phyloP scores from a whole-genome alignment of 2,888 invertebrate genomes.

The Trissolcus brochymenae region DNA sequence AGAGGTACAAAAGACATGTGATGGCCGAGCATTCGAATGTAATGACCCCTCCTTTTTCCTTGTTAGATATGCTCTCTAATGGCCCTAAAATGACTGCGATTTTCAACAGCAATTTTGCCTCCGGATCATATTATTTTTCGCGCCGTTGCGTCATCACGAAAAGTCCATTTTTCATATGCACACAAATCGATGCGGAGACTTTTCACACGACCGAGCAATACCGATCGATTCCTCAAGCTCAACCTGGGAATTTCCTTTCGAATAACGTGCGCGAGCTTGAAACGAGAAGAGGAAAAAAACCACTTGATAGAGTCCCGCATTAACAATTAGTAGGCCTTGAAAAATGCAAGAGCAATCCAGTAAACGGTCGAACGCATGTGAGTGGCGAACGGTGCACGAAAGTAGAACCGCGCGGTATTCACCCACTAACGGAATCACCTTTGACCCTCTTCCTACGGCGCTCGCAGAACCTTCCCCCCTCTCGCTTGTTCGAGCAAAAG shows the following conservation, averaged over 20 bases:
- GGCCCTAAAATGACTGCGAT: not conserved
- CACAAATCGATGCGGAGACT: slow-evolving; percentile 3
- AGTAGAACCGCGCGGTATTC: slow-evolving; percentile 67
- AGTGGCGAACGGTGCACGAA: slow-evolving; percentile 61
- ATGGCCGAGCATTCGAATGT: not conserved
- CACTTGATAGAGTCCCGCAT: slow-evolving; percentile 18
- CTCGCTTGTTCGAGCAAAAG: slow-evolving; percentile 47
- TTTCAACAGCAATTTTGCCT: not conserved
- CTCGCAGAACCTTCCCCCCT: slow-evolving; percentile 1
- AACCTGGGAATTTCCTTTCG: slow-evolving; percentile 49
- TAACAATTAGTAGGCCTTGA: slow-evolving; percentile 59
- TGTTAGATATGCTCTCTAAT: not conserved
- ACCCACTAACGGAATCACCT: slow-evolving; percentile 72
- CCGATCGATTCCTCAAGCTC: slow-evolving; percentile 35
- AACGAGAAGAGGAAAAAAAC: slow-evolving; percentile 5
- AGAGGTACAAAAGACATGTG: slow-evolving; percentile 1
- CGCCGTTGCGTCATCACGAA: slow-evolving; percentile 29
- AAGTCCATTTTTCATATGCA: slow-evolving; percentile 21
- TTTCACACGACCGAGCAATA: slow-evolving; percentile 44
- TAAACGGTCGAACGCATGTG: slow-evolving; percentile 44
- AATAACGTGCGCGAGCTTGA: slow-evolving; percentile 33
- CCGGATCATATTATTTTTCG: not conserved
- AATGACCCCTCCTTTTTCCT: not conserved
- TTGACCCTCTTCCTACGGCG: slow-evolving; percentile 60
- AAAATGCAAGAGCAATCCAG: slow-evolving; percentile 49